Base-by-base conservation (phyloP, 2,113 vertebrate genomes). In the Stomatorhinus ivindoensis region DNA sequence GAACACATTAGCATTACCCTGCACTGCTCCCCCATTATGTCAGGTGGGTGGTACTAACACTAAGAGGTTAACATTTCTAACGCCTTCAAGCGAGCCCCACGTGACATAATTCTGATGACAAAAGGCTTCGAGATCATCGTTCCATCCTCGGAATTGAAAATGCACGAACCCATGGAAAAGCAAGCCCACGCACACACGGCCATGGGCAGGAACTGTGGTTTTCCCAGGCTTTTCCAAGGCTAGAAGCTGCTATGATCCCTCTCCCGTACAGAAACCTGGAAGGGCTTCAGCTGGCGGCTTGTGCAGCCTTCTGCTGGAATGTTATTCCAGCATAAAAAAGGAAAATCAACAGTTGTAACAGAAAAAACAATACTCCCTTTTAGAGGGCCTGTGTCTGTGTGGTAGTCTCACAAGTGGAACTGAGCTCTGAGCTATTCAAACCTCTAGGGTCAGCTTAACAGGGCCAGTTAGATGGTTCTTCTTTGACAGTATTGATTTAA, bases 201-300 rank as follows among this genome's bases (percentile, higher is more conserved):
- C 27, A 82, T 47, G 61, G 47, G 8, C 46, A 55, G 31, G n/a
- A 58, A 58, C 35, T 87, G 35, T 2, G 21, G 53, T 76, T 48
- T 91, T 87, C 90, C 73, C 86, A 90, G 90, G 73, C 24, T 76
- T 87, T 73, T 65, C 73, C 15, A 47, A 83, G 48, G 50, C 83
- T 69, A 31, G 65, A 87, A 42, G n/a, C 88, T 73, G 47, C 83
- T 86, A 47, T 50, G 24, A 76, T 88, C 80, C 87, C 76, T 76
- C 47, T 90, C 69, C 82, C 61, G 88, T 84, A 86, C 15, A 84
- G 83, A 89, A 90, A 87, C 19, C 90, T 89, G 90, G 89, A 89
- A 51, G 73, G 9, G 17, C 87, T 88, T 90, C 88, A 87, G 53
- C 88, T 90, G 35, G 73, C 31, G 53, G 47, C 35, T 44, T 82